phyloP scores from a whole-genome alignment of 2,888 invertebrate genomes.

The Metallyticus violacea region DNA sequence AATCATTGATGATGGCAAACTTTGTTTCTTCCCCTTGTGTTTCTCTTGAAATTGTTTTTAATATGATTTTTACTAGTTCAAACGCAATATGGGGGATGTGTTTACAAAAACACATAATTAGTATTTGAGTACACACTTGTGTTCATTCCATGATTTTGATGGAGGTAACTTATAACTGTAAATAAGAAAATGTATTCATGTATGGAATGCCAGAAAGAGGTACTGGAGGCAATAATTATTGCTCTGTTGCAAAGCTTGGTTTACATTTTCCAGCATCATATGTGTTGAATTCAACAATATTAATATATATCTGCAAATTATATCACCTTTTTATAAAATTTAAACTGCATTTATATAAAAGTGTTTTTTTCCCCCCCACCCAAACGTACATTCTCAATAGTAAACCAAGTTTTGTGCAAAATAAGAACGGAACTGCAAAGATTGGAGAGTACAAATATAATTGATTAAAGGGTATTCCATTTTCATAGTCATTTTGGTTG shows the following conservation, averaged over 20 bases:
- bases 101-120: background rate
- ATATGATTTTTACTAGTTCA: background rate
- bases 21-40: background rate
- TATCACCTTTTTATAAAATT: too few species aligned
- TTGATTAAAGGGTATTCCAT: background rate
- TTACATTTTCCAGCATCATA: background rate
- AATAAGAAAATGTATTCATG: background rate
- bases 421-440: background rate
- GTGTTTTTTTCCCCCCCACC: too few species aligned
- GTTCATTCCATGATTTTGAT: background rate
- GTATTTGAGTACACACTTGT: background rate
- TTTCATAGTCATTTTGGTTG: background rate
- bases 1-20: background rate
- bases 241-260: background rate
- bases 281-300: too few species aligned
- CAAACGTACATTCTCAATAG: background rate
- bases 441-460: background rate
- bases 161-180: background rate
- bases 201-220: background rate
- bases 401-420: background rate
- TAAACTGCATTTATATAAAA: too few species aligned
- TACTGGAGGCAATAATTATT: background rate
- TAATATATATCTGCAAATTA: too few species aligned
- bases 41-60: background rate
- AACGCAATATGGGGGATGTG: background rate